Conservation (phyloP, 2,113 vertebrate genomes). For the Ursus arctos region DNA sequence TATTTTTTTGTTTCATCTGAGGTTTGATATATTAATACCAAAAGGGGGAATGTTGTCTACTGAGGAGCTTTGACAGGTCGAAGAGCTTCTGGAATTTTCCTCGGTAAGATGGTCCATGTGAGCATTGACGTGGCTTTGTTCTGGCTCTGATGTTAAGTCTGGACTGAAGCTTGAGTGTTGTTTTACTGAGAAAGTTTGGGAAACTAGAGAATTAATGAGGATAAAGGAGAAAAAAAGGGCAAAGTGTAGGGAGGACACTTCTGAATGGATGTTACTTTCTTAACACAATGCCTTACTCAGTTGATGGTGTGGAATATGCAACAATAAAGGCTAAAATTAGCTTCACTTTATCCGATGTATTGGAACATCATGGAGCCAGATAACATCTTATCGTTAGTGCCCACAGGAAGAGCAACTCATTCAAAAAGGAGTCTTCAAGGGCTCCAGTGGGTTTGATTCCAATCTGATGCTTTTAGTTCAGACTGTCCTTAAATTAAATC, state of each 20-base stretch:
- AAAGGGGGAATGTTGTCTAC: neutral
- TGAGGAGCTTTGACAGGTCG: conserved; percentile 5
- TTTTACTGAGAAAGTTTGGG: conserved; percentile 64
- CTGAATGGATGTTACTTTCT: neutral
- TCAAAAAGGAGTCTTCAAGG: conserved; percentile 38
- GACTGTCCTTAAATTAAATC: neutral
- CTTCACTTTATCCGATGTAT: neutral
- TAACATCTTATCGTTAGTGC: conserved; percentile 18
- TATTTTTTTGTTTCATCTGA: conserved; percentile 21
- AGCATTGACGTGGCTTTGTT: conserved; percentile 63
- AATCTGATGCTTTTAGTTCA: neutral
- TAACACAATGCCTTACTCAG: neutral
- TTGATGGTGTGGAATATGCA: neutral
- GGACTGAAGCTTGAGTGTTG: conserved; percentile 43
- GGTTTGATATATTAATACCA: neutral
- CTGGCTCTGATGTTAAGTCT: conserved; percentile 77
- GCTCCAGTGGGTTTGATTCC: neutral
- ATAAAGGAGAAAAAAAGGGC: neutral
- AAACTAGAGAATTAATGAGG: conserved; percentile 64
- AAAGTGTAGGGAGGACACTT: neutral
- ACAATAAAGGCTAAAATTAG: conserved; percentile 12
- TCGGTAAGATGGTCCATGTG: neutral
- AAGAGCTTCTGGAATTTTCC: conserved; percentile 63
- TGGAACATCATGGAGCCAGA: neutral
- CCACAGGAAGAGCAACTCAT: conserved; percentile 19